phyloP scores from a whole-genome alignment of 1,140 invertebrate species.

The Pteromalus puparum region DNA sequence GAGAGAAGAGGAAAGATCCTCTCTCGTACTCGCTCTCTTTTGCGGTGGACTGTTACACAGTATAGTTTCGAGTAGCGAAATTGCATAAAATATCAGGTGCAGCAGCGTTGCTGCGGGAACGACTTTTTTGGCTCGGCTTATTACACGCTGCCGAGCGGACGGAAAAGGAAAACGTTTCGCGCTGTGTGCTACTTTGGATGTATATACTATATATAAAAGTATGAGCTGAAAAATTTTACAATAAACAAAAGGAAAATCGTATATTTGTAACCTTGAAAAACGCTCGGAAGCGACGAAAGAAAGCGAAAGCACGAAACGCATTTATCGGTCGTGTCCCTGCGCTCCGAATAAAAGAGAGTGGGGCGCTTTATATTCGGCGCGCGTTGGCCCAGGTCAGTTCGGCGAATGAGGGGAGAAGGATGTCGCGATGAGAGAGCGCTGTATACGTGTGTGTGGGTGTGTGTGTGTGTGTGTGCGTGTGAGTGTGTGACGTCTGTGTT shows the following conservation, averaged over 20 bases:
- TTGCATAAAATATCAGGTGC: conserved; percentile 4
- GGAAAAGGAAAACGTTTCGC: neutral
- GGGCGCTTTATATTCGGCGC: conserved; percentile 69
- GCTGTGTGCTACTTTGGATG: too few species aligned
- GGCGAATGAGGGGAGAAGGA: neutral
- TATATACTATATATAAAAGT: too few species aligned
- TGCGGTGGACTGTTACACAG: neutral
- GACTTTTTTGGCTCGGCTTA: neutral
- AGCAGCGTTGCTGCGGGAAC: neutral
- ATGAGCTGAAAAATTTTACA: too few species aligned
- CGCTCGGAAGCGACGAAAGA: neutral
- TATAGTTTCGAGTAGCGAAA: conserved; percentile 1
- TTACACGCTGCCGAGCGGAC: too few species aligned
- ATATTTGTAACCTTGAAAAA: neutral
- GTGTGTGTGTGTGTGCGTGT: neutral
- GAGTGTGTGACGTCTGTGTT: too few species aligned
- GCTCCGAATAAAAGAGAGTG: neutral
- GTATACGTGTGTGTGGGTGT: neutral
- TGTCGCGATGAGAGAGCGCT: conserved; percentile 1
- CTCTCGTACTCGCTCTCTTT: neutral
- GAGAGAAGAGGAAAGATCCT: conserved; percentile 1
- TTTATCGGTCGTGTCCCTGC: conserved; percentile 72
- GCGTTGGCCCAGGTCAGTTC: conserved; percentile 73
- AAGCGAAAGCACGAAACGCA: conserved; percentile 58
- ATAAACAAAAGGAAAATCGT: neutral